phyloP scores from a whole-genome alignment of 2,113 vertebrate genomes.

The Condylura cristata region DNA sequence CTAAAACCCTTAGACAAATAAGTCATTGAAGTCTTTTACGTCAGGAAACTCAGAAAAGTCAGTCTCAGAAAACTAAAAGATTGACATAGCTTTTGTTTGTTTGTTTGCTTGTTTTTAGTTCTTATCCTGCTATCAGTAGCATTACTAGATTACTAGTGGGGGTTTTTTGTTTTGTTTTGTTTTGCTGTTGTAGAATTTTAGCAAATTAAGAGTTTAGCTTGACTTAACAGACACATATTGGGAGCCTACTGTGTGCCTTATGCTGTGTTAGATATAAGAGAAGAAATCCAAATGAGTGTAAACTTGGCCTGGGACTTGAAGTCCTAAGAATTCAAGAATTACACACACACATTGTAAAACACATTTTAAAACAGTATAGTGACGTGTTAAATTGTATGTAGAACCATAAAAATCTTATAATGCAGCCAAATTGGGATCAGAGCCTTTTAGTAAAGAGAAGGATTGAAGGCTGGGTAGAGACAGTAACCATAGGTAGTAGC shows the following conservation, averaged over 20 bases:
- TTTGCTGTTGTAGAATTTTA: not conserved
- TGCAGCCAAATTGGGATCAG: not conserved
- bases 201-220: not conserved
- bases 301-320: not conserved
- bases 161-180: not conserved
- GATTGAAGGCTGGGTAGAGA: not conserved
- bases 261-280: not conserved
- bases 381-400: not conserved
- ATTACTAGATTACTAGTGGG: not conserved
- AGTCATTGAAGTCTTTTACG: not conserved
- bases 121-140: not conserved
- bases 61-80: not conserved
- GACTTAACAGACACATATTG: not conserved
- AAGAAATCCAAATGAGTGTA: not conserved
- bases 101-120: not conserved
- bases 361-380: conserved; percentile 7
- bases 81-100: not conserved
- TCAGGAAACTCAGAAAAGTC: too few relatives aligned
- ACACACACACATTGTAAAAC: not conserved
- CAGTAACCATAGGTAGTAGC: not conserved
- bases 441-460: not conserved
- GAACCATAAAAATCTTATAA: not conserved
- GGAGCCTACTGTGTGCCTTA: not conserved
- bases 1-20: not conserved
- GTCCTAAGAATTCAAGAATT: conserved; percentile 14